Conservation (phyloP, 2,888 invertebrate genomes). For the Leptopilina drosophilae region DNA sequence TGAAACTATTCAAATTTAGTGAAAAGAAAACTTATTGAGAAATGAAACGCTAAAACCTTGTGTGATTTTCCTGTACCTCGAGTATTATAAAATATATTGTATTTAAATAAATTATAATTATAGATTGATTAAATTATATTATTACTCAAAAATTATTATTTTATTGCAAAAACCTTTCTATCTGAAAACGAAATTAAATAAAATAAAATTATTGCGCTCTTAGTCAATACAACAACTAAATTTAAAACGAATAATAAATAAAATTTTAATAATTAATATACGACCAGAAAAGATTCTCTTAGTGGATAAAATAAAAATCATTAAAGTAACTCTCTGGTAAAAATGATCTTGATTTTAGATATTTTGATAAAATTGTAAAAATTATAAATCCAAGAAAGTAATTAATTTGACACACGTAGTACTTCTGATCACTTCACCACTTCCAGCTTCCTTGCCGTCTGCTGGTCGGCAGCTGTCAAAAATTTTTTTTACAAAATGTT, state of each 20-base stretch:
- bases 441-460: background rate
- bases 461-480: background rate
- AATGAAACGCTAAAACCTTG: conserved; percentile 58
- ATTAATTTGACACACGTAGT: no score
- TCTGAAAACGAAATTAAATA: no score
- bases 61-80: conserved; percentile 73
- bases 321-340: no score
- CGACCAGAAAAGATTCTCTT: no score
- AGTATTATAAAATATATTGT: conserved; percentile 49
- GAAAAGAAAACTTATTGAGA: conserved; percentile 21
- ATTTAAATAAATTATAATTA: conserved; percentile 41
- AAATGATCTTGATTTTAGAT: no score
- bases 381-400: no score
- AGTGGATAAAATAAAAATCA: no score
- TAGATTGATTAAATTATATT: conserved; percentile 43
- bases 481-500: background rate
- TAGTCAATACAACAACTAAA: background rate
- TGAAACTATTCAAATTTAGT: no score
- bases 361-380: no score
- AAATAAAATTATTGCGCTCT: background rate
- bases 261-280: background rate
- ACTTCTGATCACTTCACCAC: background rate
- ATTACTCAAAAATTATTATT: conserved; percentile 8
- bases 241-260: background rate
- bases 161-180: background rate